Evolutionary conservation across 2,888 invertebrate species (phyloP).

Genomic region (Aromia moschata): DNA sequence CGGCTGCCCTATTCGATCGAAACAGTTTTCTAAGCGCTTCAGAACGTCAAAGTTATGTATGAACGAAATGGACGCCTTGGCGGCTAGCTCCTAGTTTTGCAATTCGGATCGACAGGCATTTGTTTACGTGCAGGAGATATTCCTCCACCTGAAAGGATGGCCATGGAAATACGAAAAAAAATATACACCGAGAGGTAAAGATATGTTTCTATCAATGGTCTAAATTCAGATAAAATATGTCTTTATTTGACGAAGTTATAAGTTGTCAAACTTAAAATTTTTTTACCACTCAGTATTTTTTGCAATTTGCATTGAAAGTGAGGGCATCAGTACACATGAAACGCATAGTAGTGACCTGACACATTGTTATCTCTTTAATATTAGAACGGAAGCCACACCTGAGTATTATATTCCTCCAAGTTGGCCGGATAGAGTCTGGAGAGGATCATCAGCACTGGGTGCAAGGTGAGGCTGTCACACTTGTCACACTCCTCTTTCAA

Average conservation of each 20-base stretch:
- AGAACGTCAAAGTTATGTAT: conserved; percentile 59
- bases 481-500: conserved; percentile 59
- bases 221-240: too few species aligned
- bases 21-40: conserved; percentile 48
- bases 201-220: too few species aligned
- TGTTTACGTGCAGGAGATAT: conserved; percentile 72
- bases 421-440: conserved; percentile 81
- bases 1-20: conserved; percentile 43
- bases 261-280: too few species aligned
- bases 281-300: too few species aligned
- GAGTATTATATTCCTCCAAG: conserved; percentile 71
- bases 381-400: too few species aligned
- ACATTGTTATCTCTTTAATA: too few species aligned
- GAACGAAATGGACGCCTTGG: conserved; percentile 73
- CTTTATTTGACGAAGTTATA: too few species aligned
- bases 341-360: too few species aligned
- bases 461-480: conserved; percentile 69
- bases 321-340: too few species aligned
- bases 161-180: too few species aligned
- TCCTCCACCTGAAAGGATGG: conserved; percentile 67
- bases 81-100: conserved; percentile 79
- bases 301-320: too few species aligned
- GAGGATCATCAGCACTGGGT: conserved; percentile 80
- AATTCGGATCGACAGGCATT: conserved; percentile 72
- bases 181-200: too few species aligned